Percentiles rank a stretch among this genome's conserved stretches.
Evolutionary conservation across 2,797 vertebrate genomes (phyloP).

Genomic region (Lates japonicus): DNA sequence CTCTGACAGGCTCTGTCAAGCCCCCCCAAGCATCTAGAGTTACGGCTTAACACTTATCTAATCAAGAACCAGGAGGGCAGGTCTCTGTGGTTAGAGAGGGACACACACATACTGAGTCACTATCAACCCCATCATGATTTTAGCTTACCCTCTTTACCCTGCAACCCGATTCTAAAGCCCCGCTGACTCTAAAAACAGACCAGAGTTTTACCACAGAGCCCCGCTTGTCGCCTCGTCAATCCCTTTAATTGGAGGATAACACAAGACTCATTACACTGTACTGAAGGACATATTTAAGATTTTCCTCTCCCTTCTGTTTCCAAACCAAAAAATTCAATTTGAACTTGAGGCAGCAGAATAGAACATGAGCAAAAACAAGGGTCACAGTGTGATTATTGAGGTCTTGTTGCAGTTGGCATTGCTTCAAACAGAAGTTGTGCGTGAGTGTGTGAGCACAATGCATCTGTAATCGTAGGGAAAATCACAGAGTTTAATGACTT

Average conservation of each 20-base stretch:
- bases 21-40: conserved; percentile 13
- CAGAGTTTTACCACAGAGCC: conserved; percentile 14
- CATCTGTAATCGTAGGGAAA: not conserved
- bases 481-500: conserved; percentile 14
- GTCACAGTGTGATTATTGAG: not conserved
- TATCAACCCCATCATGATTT: conserved; percentile 38
- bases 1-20: conserved; percentile 39
- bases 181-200: conserved; percentile 62
- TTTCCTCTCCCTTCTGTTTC: not conserved
- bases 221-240: not conserved
- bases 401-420: conserved; percentile 1
- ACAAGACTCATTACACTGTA: conserved; percentile 24
- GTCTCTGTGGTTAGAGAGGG: conserved; percentile 9
- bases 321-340: not conserved
- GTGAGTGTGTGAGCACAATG: not conserved
- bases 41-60: conserved; percentile 34
- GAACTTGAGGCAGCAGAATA: not conserved
- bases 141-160: conserved; percentile 25
- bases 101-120: conserved; percentile 8
- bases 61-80: conserved; percentile 14
- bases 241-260: conserved; percentile 41
- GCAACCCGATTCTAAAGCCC: conserved; percentile 49
- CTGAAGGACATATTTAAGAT: conserved; percentile 1
- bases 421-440: not conserved
- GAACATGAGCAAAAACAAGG: not conserved